These are phyloP conservation scores for Hoplodrina blanda DNA, from an alignment of 2,888 invertebrate genomes.

Conservation along the genomic window DNA sequence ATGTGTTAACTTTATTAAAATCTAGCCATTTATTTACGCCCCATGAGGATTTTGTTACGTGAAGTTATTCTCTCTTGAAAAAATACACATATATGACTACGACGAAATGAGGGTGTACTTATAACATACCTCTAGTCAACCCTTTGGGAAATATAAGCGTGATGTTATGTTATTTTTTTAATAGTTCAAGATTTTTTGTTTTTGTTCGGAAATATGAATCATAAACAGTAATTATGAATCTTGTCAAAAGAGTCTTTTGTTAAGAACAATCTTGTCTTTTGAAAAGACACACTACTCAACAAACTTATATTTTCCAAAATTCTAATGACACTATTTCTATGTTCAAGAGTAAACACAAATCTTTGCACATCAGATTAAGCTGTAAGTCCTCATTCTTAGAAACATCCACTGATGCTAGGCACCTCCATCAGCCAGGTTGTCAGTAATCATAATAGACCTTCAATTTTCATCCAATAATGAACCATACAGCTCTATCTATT, in stretches of 20 bases:
- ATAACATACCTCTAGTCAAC: no score
- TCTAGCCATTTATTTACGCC: constrained; percentile 64
- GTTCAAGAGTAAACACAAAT: background rate
- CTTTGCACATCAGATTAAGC: background rate
- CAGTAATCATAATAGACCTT: constrained; percentile 19
- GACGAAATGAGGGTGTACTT: no score
- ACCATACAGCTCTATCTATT: constrained; percentile 21
- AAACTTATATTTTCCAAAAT: no score
- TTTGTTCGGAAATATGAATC: no score
- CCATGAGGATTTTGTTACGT: constrained; percentile 27
- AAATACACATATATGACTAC: no score
- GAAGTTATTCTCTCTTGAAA: background rate
- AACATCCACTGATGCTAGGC: background rate
- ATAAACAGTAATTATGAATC: no score
- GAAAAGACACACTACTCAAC: no score
- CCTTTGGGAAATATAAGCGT: no score
- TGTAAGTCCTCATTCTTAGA: background rate
- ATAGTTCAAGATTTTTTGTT: background rate
- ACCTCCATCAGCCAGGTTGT: constrained; percentile 4
- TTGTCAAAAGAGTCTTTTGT: no score
- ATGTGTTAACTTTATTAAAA: constrained; percentile 86
- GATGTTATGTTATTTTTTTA: constrained; percentile 4
- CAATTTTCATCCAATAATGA: constrained; percentile 5
- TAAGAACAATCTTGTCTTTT: no score
- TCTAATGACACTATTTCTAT: no score